phyloP scores from a whole-genome alignment of 1,140 invertebrate species.

The Ips nitidus region DNA sequence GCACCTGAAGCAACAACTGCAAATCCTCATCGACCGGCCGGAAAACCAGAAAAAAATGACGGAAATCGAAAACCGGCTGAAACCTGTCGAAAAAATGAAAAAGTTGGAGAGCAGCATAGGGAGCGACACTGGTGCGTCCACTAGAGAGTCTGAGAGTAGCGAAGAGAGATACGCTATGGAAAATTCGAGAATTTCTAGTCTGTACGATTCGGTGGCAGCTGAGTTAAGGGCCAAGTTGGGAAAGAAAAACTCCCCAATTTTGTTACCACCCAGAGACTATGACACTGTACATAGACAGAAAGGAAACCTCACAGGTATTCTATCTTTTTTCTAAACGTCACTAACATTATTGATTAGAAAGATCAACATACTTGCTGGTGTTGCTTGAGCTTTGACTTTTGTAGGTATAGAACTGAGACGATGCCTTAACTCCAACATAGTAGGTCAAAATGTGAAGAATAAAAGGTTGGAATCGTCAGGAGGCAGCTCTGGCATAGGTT shows the following conservation, averaged over 20 bases:
- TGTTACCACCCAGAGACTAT: slow-evolving; percentile 90
- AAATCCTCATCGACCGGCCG: slow-evolving; percentile 77
- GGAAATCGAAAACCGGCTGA: slow-evolving; percentile 68
- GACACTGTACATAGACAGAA: slow-evolving; percentile 84
- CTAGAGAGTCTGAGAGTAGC: slow-evolving; percentile 74
- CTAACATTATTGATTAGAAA: not conserved
- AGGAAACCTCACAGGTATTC: slow-evolving; percentile 71
- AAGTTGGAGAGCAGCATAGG: slow-evolving; percentile 69
- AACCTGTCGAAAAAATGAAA: slow-evolving; percentile 55
- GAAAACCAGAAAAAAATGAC: slow-evolving; percentile 85
- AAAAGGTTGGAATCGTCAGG: slow-evolving; percentile 55
- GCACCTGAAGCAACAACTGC: slow-evolving; percentile 78
- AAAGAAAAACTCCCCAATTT: slow-evolving; percentile 73
- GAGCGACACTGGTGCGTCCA: slow-evolving; percentile 70
- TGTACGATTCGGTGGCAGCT: slow-evolving; percentile 90
- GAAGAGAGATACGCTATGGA: slow-evolving; percentile 56
- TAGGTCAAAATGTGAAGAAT: slow-evolving; percentile 61
- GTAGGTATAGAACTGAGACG: slow-evolving; percentile 72
- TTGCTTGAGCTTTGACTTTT: slow-evolving; percentile 3
- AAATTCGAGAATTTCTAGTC: slow-evolving; percentile 61
- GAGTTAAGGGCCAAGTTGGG: slow-evolving; percentile 85
- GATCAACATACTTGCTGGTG: not conserved
- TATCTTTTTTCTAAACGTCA: not conserved
- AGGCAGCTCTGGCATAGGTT: slow-evolving; percentile 79
- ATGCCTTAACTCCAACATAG: slow-evolving; percentile 71